phyloP scores from a whole-genome alignment of 2,797 vertebrate genomes.

The Hipposideros larvatus region DNA sequence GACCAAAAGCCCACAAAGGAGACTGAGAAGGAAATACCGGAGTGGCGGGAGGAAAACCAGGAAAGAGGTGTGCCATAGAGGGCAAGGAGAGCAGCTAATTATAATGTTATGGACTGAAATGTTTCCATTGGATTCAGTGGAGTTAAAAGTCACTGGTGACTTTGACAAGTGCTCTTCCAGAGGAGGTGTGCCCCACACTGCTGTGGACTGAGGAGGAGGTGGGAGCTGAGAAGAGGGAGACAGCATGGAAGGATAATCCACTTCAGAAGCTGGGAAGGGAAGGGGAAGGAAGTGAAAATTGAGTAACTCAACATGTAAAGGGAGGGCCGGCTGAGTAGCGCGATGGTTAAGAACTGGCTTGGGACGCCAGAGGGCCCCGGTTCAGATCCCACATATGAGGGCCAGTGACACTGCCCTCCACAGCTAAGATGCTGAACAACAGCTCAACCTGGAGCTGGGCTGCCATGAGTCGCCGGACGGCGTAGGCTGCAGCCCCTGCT shows the following conservation, averaged over 20 bases:
- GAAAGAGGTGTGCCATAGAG: neutral
- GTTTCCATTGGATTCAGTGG: neutral
- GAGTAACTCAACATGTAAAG: neutral
- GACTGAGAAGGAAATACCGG: neutral
- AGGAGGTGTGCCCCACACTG: rapidly evolving
- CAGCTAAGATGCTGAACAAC: no score
- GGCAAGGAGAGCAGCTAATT: no score
- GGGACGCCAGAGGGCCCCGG: no score
- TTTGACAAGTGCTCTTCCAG: neutral
- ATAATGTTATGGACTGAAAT: no score
- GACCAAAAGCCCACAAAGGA: neutral
- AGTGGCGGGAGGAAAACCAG: neutral
- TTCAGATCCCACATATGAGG: no score
- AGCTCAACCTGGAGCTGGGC: no score
- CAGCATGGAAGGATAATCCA: neutral
- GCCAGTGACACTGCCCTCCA: no score
- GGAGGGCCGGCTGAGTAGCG: no score
- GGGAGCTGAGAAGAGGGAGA: neutral
- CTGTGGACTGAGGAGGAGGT: neutral
- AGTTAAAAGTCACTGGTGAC: neutral
- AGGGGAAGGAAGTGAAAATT: neutral
- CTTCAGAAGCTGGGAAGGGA: neutral
- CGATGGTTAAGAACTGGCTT: no score
- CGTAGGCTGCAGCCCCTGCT: no score
- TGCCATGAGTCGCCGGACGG: no score